Evolutionary conservation across 2,797 vertebrate genomes (phyloP), one percentile per base, ranked within the genome.

Genomic region (Bradypodion pumilum): DNA sequence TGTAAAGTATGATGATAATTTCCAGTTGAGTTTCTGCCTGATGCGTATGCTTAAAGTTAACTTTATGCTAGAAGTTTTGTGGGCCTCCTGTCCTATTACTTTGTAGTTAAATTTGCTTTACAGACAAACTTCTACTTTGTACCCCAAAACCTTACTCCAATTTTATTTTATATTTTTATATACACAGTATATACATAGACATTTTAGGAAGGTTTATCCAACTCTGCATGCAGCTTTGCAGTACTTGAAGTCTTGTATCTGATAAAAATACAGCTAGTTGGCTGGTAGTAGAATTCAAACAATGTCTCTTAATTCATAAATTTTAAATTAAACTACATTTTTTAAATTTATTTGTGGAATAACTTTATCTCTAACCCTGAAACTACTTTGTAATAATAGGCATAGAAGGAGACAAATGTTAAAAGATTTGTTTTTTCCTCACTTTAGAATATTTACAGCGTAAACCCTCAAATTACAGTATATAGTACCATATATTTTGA

Each of bases 401-500:
- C 89, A 81, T 87, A 16, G 74, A 60, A 40, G 72, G 5, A 85
- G 37, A 42, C 46, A 59, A 44, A 86, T 66, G 5, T 88, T 90
- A 82, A 5, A 59, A 77, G 7, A 42, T 91, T 89, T 60, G 21
- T 21, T 79, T 5, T 87, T 87, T 79, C 7, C 42, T 59, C 37
- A 86, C 35, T 32, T 87, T 85, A 29, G 89, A 84, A 74, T 79
- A 44, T 82, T 90, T 89, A 78, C 80, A 82, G 19, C 72, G 80
- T 56, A 75, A 35, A 78, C 1, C 1, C 80, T 19, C 56, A 77
- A 65, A 78, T 80, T 80, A 60, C 73, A 78, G 8, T 88, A 70
- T 88, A 86, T 73, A 85, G 8, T 60, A 59, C 76, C 27, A 4
- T 85, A 79, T 76, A 59, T 32, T 86, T 49, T 66, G 84, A 89